Base-by-base conservation (phyloP, 1,140 invertebrate species). In the Chrysoperla carnea region DNA sequence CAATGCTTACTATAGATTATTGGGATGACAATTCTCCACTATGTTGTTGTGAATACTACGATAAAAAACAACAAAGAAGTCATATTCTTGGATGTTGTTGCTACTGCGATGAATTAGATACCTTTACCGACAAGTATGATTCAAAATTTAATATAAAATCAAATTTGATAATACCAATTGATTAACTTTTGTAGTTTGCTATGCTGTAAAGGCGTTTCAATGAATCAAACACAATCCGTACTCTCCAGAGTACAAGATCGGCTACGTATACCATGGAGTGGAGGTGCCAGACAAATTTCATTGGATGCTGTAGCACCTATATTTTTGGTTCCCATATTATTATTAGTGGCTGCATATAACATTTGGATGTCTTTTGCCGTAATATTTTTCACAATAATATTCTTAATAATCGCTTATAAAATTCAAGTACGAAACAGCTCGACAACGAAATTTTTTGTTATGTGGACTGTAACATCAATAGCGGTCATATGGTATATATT, bases 381-480 rank as follows among this genome's bases (percentile, higher is more conserved):
- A 9, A 75, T 81, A 57, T 50, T 73, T 5, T 55, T 69, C n/a
- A 71, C 76, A 15, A 71, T 66, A 11, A 61, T 76, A 40, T 58
- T 73, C 35, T 60, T 76, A n/a, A 67, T 73, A 39, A 78, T 76
- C 46, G 52, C 75, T n/a, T 57, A 72, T 42, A 66, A 68, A 29
- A 68, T 72, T 50, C 76, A 70, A 38, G 59, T 66, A 35, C 65
- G 56, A 62, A 58, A 52, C 43, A 52, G 48, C 37, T 52, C 51
- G 17, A 47, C 48, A 42, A 56, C 76, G 12, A 72, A 73, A 48
- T 81, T 82, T 55, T 81, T 79, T 55, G 61, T 73, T 45, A 66
- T 72, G 35, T 81, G 79, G 78, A 69, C 71, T 6, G 57, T 76
- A 11, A 70, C 70, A 14, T 79, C 78, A 17, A 61, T 72, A 17